Conservation (phyloP, 2,888 invertebrate genomes). For the Heliconius hortense region DNA sequence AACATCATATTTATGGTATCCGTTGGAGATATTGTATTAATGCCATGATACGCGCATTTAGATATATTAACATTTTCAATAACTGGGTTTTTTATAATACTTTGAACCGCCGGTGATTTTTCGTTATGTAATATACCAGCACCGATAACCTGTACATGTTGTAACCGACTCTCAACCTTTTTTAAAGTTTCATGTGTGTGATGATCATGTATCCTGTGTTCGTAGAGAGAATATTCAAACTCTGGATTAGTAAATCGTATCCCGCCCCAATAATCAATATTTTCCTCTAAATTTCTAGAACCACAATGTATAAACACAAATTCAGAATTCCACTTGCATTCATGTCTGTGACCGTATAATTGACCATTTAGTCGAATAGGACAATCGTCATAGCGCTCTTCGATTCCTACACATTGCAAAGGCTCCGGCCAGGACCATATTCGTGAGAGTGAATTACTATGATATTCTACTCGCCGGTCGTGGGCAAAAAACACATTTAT, state of each 20-base stretch:
- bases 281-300: constrained; percentile 83
- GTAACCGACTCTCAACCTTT: constrained; percentile 88
- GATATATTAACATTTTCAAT: constrained; percentile 91
- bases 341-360: constrained; percentile 90
- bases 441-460: constrained; percentile 91
- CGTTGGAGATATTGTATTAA: constrained; percentile 94
- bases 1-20: constrained; percentile 89
- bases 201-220: constrained; percentile 90
- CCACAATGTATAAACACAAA: constrained; percentile 98
- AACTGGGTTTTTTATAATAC: constrained; percentile 92
- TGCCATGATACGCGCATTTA: constrained; percentile 93
- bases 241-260: constrained; percentile 94
- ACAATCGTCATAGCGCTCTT: constrained; percentile 89
- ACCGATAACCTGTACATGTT: constrained; percentile 91
- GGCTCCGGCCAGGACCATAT: constrained; percentile 98
- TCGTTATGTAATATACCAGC: constrained; percentile 98
- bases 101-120: constrained; percentile 95
- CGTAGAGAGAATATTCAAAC: constrained; percentile 93
- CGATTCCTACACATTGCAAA: constrained; percentile 90
- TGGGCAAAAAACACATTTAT: constrained; percentile 94
- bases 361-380: constrained; percentile 95
- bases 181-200: constrained; percentile 88
- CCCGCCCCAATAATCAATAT: constrained; percentile 96
- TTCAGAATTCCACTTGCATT: constrained; percentile 93
- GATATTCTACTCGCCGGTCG: constrained; percentile 92